phyloP scores from a whole-genome alignment of 1,140 invertebrate genomes.

The Zaprionus capensis region DNA sequence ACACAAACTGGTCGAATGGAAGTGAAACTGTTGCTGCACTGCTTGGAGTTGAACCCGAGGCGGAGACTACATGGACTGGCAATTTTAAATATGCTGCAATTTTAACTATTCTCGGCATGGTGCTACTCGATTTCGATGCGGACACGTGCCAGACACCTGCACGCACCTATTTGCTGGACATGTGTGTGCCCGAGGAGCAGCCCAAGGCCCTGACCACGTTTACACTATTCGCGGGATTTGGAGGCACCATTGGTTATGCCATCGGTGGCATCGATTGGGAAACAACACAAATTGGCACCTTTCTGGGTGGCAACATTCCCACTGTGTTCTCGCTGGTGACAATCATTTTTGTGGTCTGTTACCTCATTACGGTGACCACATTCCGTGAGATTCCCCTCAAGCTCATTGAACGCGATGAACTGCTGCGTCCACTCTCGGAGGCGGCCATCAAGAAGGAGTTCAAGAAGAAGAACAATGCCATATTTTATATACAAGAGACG shows the following conservation, averaged over 20 bases:
- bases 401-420: conserved; percentile 83
- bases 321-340: conserved; percentile 91
- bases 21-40: conserved; percentile 57
- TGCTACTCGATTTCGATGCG: conserved; percentile 92
- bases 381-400: conserved; percentile 90
- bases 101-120: conserved; percentile 92
- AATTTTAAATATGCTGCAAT: conserved; percentile 86
- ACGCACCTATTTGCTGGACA: conserved; percentile 92
- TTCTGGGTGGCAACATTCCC: conserved; percentile 90
- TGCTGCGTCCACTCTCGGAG: conserved; percentile 71
- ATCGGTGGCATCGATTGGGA: conserved; percentile 93
- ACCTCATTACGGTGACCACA: conserved; percentile 88
- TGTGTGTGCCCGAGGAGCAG: conserved; percentile 92
- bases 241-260: conserved; percentile 92
- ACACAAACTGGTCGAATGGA: conserved; percentile 4
- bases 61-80: conserved; percentile 27
- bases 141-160: conserved; percentile 94
- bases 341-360: conserved; percentile 89
- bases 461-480: conserved; percentile 73
- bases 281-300: conserved; percentile 87
- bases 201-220: conserved; percentile 91
- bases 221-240: conserved; percentile 93
- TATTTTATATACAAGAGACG: conserved; percentile 77
- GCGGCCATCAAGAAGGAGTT: conserved; percentile 84
- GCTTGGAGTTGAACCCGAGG: conserved; percentile 1